Percentiles rank a stretch among this genome's conserved stretches.
These are phyloP conservation scores for Cephalotes varians DNA, from an alignment of 2,888 invertebrate species.

Conservation along the genomic window DNA sequence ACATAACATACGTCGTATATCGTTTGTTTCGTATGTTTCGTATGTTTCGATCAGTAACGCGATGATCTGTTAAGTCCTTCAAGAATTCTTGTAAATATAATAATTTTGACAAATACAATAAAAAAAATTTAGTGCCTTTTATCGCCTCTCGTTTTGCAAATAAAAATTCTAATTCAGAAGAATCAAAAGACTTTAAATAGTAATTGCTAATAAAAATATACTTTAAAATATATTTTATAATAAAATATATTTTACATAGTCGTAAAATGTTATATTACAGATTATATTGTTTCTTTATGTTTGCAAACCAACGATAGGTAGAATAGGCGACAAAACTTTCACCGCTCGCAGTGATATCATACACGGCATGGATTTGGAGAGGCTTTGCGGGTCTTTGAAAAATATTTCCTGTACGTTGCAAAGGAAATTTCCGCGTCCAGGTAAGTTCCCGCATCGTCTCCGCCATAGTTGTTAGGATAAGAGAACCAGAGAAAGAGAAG, in stretches of 20 bases:
- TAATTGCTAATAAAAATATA: neutral
- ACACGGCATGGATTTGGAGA: conserved; percentile 76
- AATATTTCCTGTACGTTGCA: conserved; percentile 77
- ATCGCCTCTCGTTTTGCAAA: neutral
- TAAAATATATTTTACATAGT: neutral
- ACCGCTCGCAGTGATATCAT: conserved; percentile 67
- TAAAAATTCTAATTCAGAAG: neutral
- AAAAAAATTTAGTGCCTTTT: neutral
- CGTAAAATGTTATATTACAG: neutral
- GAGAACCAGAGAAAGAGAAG: conserved; percentile 39
- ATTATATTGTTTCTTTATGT: conserved; percentile 42
- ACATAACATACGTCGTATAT: neutral
- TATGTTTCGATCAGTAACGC: neutral
- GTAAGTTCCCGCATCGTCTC: conserved; percentile 62
- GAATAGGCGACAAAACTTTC: conserved; percentile 73
- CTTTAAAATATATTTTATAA: no score
- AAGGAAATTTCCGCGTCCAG: conserved; percentile 73
- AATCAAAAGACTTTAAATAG: neutral
- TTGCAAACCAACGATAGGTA: conserved; percentile 46
- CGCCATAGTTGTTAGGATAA: conserved; percentile 52
- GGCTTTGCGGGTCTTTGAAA: conserved; percentile 76
- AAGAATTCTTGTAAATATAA: neutral
- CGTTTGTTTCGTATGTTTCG: no score
- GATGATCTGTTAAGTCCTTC: neutral
- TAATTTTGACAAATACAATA: neutral